Base-by-base conservation (phyloP, 2,888 invertebrate species). In the Rotaria socialis region DNA sequence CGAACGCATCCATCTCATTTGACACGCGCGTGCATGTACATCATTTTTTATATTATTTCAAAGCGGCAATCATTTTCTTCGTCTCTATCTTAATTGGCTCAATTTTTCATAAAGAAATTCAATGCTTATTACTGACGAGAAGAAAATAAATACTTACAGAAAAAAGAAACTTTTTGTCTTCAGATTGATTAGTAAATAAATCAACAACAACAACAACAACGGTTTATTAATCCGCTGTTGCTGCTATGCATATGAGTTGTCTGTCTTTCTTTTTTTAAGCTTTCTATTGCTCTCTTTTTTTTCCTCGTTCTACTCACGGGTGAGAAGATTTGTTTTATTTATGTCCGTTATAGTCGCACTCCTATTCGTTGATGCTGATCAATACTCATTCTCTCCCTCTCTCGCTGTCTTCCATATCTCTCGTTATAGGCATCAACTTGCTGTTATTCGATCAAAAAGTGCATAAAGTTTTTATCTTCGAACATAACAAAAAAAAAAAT, bases 241-340 rank as follows among this genome's bases (percentile, higher is more conserved):
- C 24, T 67, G 67, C 27, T 35, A 67, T 67, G 35, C 67, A 67
- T 27, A 67, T 67, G 67, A 67, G 27, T 35, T 67, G 35, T 67
- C 67, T 67, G 58, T 60, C 58, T 6, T 60, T 27, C 27, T 60
- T 60, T 24, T 58, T n/a, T 58, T 35, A 35, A 35, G 35, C n/a
- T 55, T 55, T 55, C 55, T 55, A 52, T 52, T 52, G 14, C 52
- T 52, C 52, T 52, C 52, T 52, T 52, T 52, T 52, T 52, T 16
- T 52, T 52, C 7, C 7, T 55, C 52, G 11, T 55, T 55, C 24
- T 24, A 60, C 24, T 60, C 67, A 67, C 16, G 67, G 19, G 6
- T 67, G 67, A 67, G 67, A 67, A 67, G 67, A 67, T 67, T 60
- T 60, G 11, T 60, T 60, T 60, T 60, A 60, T 60, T 35, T 67